Evolutionary conservation across 2,888 invertebrate species (phyloP).

Genomic region (Napeogenes sylphis): DNA sequence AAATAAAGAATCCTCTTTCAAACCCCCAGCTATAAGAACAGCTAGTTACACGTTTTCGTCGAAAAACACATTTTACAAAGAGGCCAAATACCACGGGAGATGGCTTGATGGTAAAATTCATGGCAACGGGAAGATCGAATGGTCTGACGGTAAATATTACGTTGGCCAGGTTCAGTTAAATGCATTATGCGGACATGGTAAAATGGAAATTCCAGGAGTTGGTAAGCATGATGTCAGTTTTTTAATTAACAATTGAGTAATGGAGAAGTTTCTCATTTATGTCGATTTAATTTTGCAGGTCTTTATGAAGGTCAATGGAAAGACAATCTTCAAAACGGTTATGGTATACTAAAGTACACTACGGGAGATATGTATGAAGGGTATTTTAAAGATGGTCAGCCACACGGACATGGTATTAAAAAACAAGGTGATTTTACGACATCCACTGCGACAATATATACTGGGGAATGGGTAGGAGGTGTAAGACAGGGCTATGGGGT

Average conservation of each 20-base stretch:
- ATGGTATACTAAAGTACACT: conserved; percentile 84
- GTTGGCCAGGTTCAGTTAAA: conserved; percentile 89
- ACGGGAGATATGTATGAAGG: conserved; percentile 92
- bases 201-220: conserved; percentile 80
- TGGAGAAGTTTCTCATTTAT: not conserved
- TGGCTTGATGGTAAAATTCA: conserved; percentile 91
- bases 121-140: conserved; percentile 88
- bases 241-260: not conserved
- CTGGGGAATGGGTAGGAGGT: conserved; percentile 92
- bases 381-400: conserved; percentile 88
- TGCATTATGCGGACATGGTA: conserved; percentile 84
- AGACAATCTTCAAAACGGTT: conserved; percentile 89
- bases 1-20: conserved; percentile 78
- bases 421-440: conserved; percentile 88
- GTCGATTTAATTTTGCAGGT: conserved; percentile 57
- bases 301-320: conserved; percentile 89
- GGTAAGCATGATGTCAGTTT: conserved; percentile 54
- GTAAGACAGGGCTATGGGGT: conserved; percentile 91
- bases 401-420: conserved; percentile 91
- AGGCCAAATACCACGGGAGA: conserved; percentile 87
- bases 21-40: conserved; percentile 84
- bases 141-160: conserved; percentile 88
- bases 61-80: conserved; percentile 84
- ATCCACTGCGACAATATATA: conserved; percentile 86
- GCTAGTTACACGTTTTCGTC: conserved; percentile 84